Conservation (phyloP, 2,797 vertebrate genomes). For the Diglossa cyanea region DNA sequence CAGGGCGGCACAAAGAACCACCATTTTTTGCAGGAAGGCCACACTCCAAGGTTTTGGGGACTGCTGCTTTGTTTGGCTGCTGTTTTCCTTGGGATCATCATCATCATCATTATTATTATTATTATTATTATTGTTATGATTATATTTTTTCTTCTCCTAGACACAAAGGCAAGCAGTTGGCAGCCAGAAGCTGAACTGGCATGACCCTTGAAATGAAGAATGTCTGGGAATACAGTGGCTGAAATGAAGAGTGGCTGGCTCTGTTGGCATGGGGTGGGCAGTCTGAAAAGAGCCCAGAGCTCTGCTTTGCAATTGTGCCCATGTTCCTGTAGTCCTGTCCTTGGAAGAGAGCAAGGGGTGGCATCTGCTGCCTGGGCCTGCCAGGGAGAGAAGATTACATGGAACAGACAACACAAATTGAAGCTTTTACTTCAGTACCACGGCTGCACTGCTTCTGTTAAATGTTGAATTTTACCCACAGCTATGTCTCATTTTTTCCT, state of each 20-base stretch:
- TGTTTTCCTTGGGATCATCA: neutral
- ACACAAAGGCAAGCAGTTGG: neutral
- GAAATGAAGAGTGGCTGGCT: neutral
- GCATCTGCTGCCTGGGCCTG: neutral
- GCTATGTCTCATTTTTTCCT: neutral
- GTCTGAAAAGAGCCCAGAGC: neutral
- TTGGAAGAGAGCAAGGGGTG: fast-evolving
- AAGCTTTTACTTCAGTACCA: neutral
- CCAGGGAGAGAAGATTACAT: neutral
- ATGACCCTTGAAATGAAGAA: neutral
- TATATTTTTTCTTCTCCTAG: neutral
- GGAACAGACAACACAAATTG: neutral
- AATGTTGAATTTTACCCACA: neutral
- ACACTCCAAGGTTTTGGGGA: neutral
- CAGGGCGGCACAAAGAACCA: neutral
- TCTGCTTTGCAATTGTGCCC: neutral
- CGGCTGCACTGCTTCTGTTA: neutral
- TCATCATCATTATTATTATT: neutral
- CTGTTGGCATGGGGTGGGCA: neutral
- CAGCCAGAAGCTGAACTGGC: neutral
- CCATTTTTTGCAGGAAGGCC: neutral
- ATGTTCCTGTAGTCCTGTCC: no score
- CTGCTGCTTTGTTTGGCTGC: neutral
- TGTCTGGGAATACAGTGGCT: neutral
- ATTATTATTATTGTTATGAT: neutral